Evolutionary conservation across 1,140 invertebrate genomes (phyloP).

Genomic region (Oedothorax gibbosus): DNA sequence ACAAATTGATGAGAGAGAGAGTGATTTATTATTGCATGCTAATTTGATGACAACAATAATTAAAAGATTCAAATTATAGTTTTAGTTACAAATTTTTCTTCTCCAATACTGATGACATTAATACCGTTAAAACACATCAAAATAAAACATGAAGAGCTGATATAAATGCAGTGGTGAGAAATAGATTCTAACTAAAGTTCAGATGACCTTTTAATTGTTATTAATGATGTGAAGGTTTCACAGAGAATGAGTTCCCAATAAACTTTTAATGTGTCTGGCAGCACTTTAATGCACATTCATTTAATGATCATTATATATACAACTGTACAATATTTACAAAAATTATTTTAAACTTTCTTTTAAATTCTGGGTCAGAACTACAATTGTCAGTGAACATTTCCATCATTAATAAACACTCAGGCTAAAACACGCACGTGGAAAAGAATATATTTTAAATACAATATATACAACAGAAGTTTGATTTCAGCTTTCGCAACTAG

Average conservation of each 20-base stretch:
- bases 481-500: conserved; percentile 57
- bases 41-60: conserved; percentile 1
- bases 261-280: conserved; percentile 51
- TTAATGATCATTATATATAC: conserved; percentile 49
- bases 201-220: conserved; percentile 28
- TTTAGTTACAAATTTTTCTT: conserved; percentile 10
- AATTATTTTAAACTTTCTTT: conserved; percentile 31
- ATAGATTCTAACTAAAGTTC: conserved; percentile 30
- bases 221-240: conserved; percentile 49
- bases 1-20: no score
- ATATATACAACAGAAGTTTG: conserved; percentile 60
- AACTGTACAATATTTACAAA: conserved; percentile 59
- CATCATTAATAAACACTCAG: conserved; percentile 55
- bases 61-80: conserved; percentile 16
- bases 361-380: conserved; percentile 46
- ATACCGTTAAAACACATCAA: conserved; percentile 13
- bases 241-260: conserved; percentile 49
- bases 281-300: conserved; percentile 60
- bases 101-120: conserved; percentile 11
- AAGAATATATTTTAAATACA: conserved; percentile 59
- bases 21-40: no score
- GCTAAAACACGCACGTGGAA: conserved; percentile 51
- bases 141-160: conserved; percentile 40
- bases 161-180: conserved; percentile 47
- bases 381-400: conserved; percentile 48